Evolutionary conservation across 2,888 invertebrate genomes (phyloP), one percentile per base, ranked within the genome.

Genomic region (Balanococcus diminutus): DNA sequence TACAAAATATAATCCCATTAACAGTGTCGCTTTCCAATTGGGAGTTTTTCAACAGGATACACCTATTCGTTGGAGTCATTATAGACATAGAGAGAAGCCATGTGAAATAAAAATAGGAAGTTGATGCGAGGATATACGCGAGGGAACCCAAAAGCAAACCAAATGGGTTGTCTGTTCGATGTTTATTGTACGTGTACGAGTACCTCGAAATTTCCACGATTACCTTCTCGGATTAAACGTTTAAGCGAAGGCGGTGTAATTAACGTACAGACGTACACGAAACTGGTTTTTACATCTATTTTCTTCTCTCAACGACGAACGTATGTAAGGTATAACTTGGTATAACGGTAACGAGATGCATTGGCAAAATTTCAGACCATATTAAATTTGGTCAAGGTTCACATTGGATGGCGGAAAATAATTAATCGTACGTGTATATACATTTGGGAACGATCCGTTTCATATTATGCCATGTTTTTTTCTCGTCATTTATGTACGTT

Each of bases 1-100:
- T 31, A 46, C 32, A 31, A 72, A 9, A n/a, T 32, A 25, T 32
- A 72, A 72, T 31, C 72, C 32, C 72, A 72, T 72, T 72, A 72
- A n/a, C n/a, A n/a, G n/a, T n/a, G 46, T 32, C n/a, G 72, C 72
- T 72, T 72, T 72, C 72, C 72, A 72, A n/a, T 72, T 32, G 72
- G 25, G 8, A 32, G 31, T 72, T 72, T 72, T 72, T 72, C 14
- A 28, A 32, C 72, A 67, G 67, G 67, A 67, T 67, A 67, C 28
- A 67, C 0, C 11, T 39, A 46, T n/a, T n/a, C 14, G 72, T 72
- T n/a, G n/a, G 8, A 28, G 32, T 32, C 32, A 32, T 72, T 72
- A 72, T 61, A 61, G 16, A 28, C 32, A 72, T 72, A 72, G 22
- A 61, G 16, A 28, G 72, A 72, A 72, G 72, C 32, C 72, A 72